phyloP scores from a whole-genome alignment of 1,140 invertebrate genomes.

The Drosophila insularis region DNA sequence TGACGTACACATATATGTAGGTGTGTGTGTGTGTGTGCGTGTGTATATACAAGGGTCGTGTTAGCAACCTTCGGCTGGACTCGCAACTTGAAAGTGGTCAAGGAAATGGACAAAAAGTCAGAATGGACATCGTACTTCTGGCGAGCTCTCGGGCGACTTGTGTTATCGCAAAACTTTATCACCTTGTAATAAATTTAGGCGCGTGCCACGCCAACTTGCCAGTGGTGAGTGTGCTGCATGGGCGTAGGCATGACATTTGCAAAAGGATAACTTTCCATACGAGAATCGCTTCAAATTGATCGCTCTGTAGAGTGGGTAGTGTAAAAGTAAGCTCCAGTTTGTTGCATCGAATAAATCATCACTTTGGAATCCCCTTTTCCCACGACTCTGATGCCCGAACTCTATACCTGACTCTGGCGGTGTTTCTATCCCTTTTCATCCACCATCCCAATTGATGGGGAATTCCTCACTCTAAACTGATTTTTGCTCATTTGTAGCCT shows the following conservation, averaged over 20 bases:
- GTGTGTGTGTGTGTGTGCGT: not conserved
- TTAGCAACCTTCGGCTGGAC: not conserved
- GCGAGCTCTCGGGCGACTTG: slow-evolving; percentile 14
- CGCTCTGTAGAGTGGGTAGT: too few species aligned
- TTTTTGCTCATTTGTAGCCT: slow-evolving; percentile 10
- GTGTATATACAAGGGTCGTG: slow-evolving; percentile 11
- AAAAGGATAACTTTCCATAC: not conserved
- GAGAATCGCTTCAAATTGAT: too few species aligned
- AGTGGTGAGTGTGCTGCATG: not conserved
- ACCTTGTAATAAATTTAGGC: slow-evolving; percentile 43
- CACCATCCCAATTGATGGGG: slow-evolving; percentile 10
- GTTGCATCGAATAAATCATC: not conserved
- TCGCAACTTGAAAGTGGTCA: slow-evolving; percentile 7
- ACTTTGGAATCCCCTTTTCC: not conserved
- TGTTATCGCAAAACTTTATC: slow-evolving; percentile 44
- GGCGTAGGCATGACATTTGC: not conserved
- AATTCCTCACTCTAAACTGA: slow-evolving; percentile 9
- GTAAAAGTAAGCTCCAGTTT: not conserved
- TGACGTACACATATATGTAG: not conserved
- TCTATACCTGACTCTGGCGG: not conserved
- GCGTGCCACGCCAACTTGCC: slow-evolving; percentile 22
- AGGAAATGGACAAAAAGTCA: slow-evolving; percentile 5
- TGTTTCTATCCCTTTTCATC: not conserved
- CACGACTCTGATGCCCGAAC: not conserved
- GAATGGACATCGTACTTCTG: slow-evolving; percentile 20